phyloP scores from a whole-genome alignment of 1,140 invertebrate species.

The Cherax quadricarinatus region DNA sequence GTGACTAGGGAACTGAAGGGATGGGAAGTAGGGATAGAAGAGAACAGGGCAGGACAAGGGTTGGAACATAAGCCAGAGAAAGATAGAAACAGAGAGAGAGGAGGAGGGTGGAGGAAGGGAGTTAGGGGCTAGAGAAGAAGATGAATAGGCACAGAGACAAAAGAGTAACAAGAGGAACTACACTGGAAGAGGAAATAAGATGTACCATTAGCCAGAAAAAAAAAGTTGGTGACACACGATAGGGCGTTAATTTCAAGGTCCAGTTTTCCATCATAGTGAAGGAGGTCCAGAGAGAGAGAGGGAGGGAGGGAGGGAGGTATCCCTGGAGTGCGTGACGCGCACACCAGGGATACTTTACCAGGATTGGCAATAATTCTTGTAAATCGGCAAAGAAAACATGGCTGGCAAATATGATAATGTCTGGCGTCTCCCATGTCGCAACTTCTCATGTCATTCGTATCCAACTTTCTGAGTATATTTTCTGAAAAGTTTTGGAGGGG shows the following conservation, averaged over 20 bases:
- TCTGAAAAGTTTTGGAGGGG: slow-evolving; percentile 67
- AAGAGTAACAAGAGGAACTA: no score
- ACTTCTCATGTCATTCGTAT: slow-evolving; percentile 63
- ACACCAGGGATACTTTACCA: slow-evolving; percentile 30
- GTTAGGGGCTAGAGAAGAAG: no score
- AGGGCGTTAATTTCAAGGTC: slow-evolving; percentile 18
- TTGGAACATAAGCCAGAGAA: no score
- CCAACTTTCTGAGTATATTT: slow-evolving; percentile 66
- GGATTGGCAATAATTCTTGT: slow-evolving; percentile 53
- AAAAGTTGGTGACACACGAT: slow-evolving; percentile 29
- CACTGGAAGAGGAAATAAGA: background rate
- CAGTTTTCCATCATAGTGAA: slow-evolving; percentile 6
- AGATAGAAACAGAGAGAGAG: background rate
- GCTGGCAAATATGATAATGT: slow-evolving; percentile 52
- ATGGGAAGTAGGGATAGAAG: no score
- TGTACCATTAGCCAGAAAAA: slow-evolving; percentile 7
- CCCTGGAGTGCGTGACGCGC: background rate
- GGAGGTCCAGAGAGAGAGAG: background rate
- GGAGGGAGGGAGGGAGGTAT: background rate
- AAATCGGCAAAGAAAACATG: slow-evolving; percentile 48
- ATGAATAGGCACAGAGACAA: no score
- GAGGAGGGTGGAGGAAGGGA: no score
- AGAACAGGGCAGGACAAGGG: no score
- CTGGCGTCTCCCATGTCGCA: slow-evolving; percentile 36
- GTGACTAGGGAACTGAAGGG: no score